These are phyloP conservation scores for Microtus obscurus DNA, from an alignment of 2,797 vertebrate species.

Conservation along the genomic window DNA sequence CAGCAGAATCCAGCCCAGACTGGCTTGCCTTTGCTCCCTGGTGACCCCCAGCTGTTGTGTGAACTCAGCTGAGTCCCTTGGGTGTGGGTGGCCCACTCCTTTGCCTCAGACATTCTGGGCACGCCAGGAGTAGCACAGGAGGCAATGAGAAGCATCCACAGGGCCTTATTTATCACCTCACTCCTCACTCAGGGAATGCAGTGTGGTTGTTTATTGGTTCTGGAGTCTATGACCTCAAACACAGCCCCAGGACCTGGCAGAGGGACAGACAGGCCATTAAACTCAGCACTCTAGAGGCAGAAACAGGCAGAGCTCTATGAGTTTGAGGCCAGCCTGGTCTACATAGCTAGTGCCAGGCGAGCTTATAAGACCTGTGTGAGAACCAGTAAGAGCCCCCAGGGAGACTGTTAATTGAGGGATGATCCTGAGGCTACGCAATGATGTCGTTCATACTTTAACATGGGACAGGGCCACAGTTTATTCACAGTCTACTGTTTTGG, in stretches of 20 bases:
- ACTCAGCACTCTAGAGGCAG: not conserved
- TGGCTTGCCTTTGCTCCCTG: not conserved
- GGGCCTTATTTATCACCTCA: not conserved
- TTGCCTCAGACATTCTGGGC: not conserved
- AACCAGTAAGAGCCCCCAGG: fast-evolving
- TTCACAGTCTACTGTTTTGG: too few relatives aligned
- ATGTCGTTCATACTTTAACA: fast-evolving
- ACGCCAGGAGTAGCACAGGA: fast-evolving
- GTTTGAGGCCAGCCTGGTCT: not conserved
- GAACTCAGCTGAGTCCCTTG: not conserved
- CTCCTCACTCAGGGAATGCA: not conserved
- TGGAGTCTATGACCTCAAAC: not conserved
- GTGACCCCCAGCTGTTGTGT: not conserved
- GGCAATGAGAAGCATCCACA: fast-evolving
- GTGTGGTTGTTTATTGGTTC: fast-evolving
- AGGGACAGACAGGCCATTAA: not conserved
- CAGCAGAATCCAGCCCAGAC: not conserved
- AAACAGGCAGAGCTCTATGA: not conserved
- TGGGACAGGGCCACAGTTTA: not conserved
- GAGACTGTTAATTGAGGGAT: not conserved
- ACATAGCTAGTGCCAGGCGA: not conserved
- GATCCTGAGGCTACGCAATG: fast-evolving
- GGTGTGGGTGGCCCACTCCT: not conserved
- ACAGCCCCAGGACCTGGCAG: not conserved
- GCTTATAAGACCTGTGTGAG: not conserved